Conservation (phyloP, 2,113 vertebrate genomes). For the Cyprinodon brontotheroides region DNA sequence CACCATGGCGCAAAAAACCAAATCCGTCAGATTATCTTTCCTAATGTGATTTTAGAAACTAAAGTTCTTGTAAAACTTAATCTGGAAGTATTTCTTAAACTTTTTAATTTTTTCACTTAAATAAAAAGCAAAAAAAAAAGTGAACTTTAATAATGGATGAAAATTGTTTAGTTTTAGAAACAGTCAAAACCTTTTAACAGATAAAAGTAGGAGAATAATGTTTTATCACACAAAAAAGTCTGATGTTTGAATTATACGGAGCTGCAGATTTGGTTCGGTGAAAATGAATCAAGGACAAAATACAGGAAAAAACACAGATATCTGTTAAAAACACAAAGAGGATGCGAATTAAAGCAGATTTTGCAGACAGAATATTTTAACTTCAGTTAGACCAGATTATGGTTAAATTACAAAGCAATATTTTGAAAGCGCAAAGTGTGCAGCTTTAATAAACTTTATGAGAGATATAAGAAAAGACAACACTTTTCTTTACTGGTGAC, state of each 20-base stretch:
- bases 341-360: too few species aligned
- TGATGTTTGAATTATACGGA: not conserved
- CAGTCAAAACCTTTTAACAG: not conserved
- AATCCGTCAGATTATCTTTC: not conserved
- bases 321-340: too few species aligned
- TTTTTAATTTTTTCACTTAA: not conserved
- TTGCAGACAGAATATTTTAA: not conserved
- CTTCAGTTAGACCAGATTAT: not conserved
- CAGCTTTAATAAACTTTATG: not conserved
- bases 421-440: not conserved
- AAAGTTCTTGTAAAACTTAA: not conserved
- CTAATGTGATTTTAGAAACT: not conserved
- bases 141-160: not conserved
- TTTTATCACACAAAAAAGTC: not conserved
- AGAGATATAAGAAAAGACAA: not conserved
- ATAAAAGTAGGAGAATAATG: not conserved
- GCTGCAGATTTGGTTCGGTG: not conserved
- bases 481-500: not conserved
- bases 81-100: not conserved
- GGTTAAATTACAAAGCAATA: not conserved
- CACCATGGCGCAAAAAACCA: slow-evolving; percentile 2
- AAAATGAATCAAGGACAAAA: not conserved
- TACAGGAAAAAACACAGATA: not conserved
- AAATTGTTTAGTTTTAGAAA: not conserved
- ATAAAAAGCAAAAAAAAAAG: not conserved